Base-by-base conservation (phyloP, 2,797 vertebrate genomes). In the Megaceryle alcyon region DNA sequence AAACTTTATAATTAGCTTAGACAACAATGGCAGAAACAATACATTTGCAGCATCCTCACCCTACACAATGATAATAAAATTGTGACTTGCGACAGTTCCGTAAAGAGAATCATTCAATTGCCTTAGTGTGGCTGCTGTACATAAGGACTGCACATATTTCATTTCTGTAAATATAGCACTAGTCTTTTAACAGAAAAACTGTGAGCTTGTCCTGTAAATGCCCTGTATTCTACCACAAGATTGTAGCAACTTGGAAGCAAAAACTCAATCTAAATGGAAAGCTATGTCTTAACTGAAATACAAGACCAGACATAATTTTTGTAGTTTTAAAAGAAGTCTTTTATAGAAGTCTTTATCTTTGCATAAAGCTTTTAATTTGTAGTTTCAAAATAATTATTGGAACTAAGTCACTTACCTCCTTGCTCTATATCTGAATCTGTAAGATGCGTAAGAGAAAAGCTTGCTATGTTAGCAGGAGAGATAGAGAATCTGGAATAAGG, bases 401-500 rank as follows among this genome's bases (percentile, higher is more conserved):
- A 71, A 78, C 12, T 69, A 56, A 69, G 37, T 79, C 41, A 96
- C 99, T 99, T 95, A 98, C 99, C 99, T 98, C 99, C 99, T 98
- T 99, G 99, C 68, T 99, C 99, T 51, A 99, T 98, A 97, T 99
- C 99, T 0, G 99, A 99, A 98, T 99, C 99, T 0, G 99, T 99
- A 54, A 99, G 98, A 92, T 99, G 98, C 0, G 99, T 99, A 49
- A 98, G 98, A 23, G 98, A 99, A 97, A 99, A 99, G 98, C 98
- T 99, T 72, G 99, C 99, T 29, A 99, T 99, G 97, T 98, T 99
- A 96, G 99, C 99, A 2, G 99, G 99, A 7, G 99, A 99, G 94
- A 99, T 99, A 81, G 99, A 99, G 98, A 99, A 99, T 60, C 99
- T 98, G 57, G 99, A 99, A 92, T 99, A 99, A 82, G 98, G 98